phyloP scores from a whole-genome alignment of 2,888 invertebrate species.

The Achlya flavicornis region DNA sequence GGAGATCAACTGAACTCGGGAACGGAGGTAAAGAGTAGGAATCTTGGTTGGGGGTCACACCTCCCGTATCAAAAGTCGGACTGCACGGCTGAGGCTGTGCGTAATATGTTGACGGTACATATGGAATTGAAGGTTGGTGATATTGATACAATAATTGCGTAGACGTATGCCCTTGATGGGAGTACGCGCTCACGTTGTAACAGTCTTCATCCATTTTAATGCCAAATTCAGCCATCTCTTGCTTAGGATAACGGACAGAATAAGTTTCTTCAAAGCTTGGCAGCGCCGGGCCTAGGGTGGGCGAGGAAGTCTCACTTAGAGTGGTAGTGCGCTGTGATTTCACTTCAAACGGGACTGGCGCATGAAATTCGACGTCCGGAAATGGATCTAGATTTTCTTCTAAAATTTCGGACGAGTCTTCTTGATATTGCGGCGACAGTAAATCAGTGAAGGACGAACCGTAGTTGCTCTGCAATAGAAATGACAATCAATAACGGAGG shows the following conservation, averaged over 20 bases:
- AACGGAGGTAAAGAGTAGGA: slow-evolving; percentile 89
- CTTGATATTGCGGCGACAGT: slow-evolving; percentile 89
- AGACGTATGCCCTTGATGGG: slow-evolving; percentile 83
- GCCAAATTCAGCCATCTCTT: slow-evolving; percentile 86
- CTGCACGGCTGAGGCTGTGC: slow-evolving; percentile 85
- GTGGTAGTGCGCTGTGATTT: slow-evolving; percentile 74
- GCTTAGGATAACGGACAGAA: slow-evolving; percentile 88
- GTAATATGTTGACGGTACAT: slow-evolving; percentile 83
- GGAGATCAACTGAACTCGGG: slow-evolving; percentile 87
- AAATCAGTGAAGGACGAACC: slow-evolving; percentile 91
- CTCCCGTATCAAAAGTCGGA: slow-evolving; percentile 78
- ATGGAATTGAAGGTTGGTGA: slow-evolving; percentile 83
- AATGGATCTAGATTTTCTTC: slow-evolving; percentile 90
- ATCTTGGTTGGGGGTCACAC: slow-evolving; percentile 83
- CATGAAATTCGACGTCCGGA: slow-evolving; percentile 86
- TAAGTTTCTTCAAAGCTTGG: slow-evolving; percentile 96
- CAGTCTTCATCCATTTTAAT: slow-evolving; percentile 95
- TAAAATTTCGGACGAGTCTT: slow-evolving; percentile 87
- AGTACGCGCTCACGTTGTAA: slow-evolving; percentile 86
- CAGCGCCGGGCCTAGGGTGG: slow-evolving; percentile 84
- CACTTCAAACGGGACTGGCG: slow-evolving; percentile 70
- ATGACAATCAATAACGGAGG: slow-evolving; percentile 72
- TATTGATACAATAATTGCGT: slow-evolving; percentile 84
- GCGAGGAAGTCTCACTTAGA: slow-evolving; percentile 74
- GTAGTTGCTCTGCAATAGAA: slow-evolving; percentile 88